Evolutionary conservation across 1,140 invertebrate species (phyloP).

Genomic region (Drosophila mayri): DNA sequence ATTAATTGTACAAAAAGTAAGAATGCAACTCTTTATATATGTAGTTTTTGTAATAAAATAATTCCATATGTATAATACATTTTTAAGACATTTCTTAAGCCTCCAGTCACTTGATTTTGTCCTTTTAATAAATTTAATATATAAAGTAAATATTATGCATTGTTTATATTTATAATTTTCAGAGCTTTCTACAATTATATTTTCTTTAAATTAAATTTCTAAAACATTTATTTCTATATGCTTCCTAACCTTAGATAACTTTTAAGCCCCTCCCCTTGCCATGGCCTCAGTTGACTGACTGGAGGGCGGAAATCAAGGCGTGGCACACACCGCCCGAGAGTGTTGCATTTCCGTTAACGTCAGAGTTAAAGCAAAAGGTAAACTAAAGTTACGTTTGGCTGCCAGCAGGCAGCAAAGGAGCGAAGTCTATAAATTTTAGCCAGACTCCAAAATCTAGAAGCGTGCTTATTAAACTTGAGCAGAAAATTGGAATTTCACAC

Average conservation of each 20-base stretch:
- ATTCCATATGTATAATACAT: too few species aligned
- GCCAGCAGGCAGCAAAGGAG: constrained; percentile 3
- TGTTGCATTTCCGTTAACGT: constrained; percentile 67
- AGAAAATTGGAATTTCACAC: constrained; percentile 46
- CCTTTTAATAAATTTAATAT: too few species aligned
- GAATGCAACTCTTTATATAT: too few species aligned
- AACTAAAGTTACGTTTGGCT: constrained; percentile 51
- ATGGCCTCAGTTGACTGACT: constrained; percentile 37
- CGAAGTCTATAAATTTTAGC: constrained; percentile 34
- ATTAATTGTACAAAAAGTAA: too few species aligned
- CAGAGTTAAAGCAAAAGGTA: constrained; percentile 62
- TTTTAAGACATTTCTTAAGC: too few species aligned
- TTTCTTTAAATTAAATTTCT: neutral
- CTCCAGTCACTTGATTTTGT: too few species aligned
- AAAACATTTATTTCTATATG: neutral
- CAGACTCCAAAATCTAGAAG: constrained; percentile 31
- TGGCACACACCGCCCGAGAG: constrained; percentile 26
- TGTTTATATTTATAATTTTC: neutral
- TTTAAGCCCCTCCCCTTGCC: neutral
- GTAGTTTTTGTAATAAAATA: too few species aligned
- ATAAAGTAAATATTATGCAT: too few species aligned
- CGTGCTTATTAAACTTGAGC: constrained; percentile 49
- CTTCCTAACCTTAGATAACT: neutral
- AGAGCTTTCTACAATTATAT: neutral
- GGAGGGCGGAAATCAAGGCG: constrained; percentile 10